A percentile compares a stretch with the other conserved stretches of the same genome.
Conservation (phyloP, 2,797 vertebrate genomes). For the Potorous gilbertii region DNA sequence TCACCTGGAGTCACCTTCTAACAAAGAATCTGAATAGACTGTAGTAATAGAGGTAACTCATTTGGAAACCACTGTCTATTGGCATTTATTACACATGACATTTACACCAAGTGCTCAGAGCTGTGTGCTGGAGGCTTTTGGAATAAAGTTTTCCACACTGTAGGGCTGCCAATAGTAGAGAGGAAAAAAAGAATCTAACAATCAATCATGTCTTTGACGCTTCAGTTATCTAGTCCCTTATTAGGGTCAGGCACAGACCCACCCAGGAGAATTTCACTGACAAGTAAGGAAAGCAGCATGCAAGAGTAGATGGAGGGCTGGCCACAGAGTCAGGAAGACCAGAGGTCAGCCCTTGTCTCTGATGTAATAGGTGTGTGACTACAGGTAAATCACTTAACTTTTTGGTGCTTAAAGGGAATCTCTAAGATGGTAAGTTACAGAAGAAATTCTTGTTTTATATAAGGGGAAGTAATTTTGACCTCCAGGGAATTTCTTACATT, state of each 20-base stretch:
- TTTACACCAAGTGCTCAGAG: background rate
- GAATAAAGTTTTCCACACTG: background rate
- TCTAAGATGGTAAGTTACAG: background rate
- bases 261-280: background rate
- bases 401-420: background rate
- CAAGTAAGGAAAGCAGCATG: background rate
- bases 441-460: background rate
- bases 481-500: background rate
- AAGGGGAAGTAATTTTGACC: background rate
- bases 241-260: background rate
- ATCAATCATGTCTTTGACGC: background rate
- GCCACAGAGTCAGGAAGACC: background rate
- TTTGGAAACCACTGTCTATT: slow-evolving; percentile 28
- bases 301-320: background rate
- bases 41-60: slow-evolving; percentile 38
- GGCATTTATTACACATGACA: background rate
- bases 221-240: background rate
- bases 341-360: background rate
- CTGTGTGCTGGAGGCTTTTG: background rate
- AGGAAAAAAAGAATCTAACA: background rate
- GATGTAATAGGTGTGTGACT: background rate
- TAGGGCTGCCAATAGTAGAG: background rate
- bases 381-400: background rate
- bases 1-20: background rate
- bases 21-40: background rate